phyloP scores from a whole-genome alignment of 2,797 vertebrate genomes.

The Bryconaethiops microstoma region DNA sequence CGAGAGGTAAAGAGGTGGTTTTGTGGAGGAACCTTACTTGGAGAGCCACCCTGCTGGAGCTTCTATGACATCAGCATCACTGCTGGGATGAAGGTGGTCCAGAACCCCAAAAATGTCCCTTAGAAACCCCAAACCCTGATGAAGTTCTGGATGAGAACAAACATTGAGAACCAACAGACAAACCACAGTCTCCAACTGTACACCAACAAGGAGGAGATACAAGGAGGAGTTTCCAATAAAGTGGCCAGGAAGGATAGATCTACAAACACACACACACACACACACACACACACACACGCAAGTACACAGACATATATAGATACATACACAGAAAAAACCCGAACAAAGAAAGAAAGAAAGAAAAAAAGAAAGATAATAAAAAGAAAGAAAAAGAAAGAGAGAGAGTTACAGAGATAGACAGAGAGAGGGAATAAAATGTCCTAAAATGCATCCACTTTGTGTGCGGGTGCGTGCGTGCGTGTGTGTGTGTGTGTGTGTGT shows the following conservation, averaged over 20 bases:
- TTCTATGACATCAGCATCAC: too few relatives aligned
- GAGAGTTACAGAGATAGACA: conserved; percentile 32
- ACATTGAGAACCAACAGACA: too few relatives aligned
- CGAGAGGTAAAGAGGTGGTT: background rate
- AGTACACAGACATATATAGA: too few relatives aligned
- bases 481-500: conserved; percentile 19
- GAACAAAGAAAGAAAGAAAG: conserved; percentile 52
- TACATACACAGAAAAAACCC: conserved; percentile 39
- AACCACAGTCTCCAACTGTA: background rate
- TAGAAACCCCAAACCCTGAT: too few relatives aligned
- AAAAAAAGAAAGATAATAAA: conserved; percentile 20
- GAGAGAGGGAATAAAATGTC: conserved; percentile 35
- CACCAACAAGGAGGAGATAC: background rate
- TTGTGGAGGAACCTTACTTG: background rate
- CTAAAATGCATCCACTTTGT: too few relatives aligned
- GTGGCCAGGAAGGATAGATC: background rate
- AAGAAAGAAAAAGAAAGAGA: conserved; percentile 5
- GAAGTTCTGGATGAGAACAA: too few relatives aligned
- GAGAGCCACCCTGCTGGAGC: background rate
- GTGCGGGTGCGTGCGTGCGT: background rate
- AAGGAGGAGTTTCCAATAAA: background rate
- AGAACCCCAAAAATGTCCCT: background rate
- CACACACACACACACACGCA: too few relatives aligned
- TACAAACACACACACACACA: too few relatives aligned
- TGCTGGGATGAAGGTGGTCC: background rate